Evolutionary conservation across 1,140 invertebrate species (phyloP).

Genomic region (Ylistrum balloti): DNA sequence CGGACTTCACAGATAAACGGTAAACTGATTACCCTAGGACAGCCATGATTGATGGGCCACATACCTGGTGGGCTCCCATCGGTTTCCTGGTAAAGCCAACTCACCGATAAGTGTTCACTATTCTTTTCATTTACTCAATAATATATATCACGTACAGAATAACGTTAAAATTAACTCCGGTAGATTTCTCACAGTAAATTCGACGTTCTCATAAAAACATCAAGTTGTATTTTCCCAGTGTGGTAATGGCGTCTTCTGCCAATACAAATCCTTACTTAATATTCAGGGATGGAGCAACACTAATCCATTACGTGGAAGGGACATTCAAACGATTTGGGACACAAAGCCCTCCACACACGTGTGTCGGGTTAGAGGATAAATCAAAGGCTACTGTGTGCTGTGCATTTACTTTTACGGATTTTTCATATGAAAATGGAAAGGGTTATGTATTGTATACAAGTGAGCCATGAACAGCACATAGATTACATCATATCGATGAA

Average conservation of each 20-base stretch:
- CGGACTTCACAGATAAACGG: constrained; percentile 25
- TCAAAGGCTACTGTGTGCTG: constrained; percentile 7
- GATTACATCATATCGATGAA: constrained; percentile 32
- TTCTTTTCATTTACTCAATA: constrained; percentile 32
- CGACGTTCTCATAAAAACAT: constrained; percentile 23
- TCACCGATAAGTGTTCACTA: constrained; percentile 18
- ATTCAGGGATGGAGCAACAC: constrained; percentile 21
- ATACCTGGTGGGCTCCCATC: constrained; percentile 31
- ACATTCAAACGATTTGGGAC: constrained; percentile 1
- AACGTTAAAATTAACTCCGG: constrained; percentile 14
- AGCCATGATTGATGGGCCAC: not conserved
- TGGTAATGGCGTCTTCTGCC: not conserved
- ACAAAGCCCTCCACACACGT: not conserved
- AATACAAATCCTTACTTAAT: constrained; percentile 17
- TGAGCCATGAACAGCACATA: constrained; percentile 5
- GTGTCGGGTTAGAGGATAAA: not conserved
- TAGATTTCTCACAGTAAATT: constrained; percentile 35
- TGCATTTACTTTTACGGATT: constrained; percentile 3
- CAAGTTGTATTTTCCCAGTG: constrained; percentile 2
- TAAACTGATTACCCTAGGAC: constrained; percentile 9
- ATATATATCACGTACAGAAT: not conserved
- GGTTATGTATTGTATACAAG: constrained; percentile 5
- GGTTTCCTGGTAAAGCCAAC: constrained; percentile 37
- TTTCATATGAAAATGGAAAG: constrained; percentile 9
- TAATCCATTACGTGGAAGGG: constrained; percentile 32